Base-by-base conservation (phyloP, 2,797 vertebrate species). In the Lutjanus campechanus region DNA sequence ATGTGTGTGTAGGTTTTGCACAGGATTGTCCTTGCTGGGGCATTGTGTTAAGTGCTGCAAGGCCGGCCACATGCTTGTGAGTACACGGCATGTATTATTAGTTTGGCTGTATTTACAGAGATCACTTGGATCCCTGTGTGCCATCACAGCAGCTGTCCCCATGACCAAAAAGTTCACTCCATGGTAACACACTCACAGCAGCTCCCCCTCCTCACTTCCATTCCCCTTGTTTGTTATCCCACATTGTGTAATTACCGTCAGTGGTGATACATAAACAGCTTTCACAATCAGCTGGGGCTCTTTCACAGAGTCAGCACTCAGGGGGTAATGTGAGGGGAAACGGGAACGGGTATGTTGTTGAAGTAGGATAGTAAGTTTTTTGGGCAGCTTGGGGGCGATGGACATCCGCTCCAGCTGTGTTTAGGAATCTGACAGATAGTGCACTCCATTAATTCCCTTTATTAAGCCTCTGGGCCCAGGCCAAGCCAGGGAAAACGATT, bases 401-500 rank as follows among this genome's bases (percentile, higher is more conserved):
- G 88, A 95, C 93, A 95, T 96, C 95, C 94, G 91, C 95, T 95
- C 94, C 95, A 96, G 95, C 95, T 96, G 95, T 96, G 95, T 96
- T 96, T 95, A 94, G 94, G 93, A 96, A 95, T 96, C 93, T 95
- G 94, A 95, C 95, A 95, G 95, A 95, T 95, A 96, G 93, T 94
- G 93, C 95, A 94, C 94, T 95, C 94, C 94, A 95, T 96, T 95
- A 93, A 95, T 95, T 96, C 94, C 93, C 91, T 96, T 95, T 95
- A 96, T 95, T 95, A 96, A 96, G 87, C 95, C 94, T 95, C 92
- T 95, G 94, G 94, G 93, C 81, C 86, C 71, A 77, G 89, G 93
- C 94, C 93, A 95, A 93, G 91, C 92, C 88, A 91, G 91, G 87
- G 86, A 90, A 94, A 95, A 92, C 88, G 81, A 88, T 92, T 88